Evolutionary conservation across 2,113 vertebrate genomes (phyloP), one percentile per base, ranked within the genome.

Genomic region (Thinocorus orbignyianus): DNA sequence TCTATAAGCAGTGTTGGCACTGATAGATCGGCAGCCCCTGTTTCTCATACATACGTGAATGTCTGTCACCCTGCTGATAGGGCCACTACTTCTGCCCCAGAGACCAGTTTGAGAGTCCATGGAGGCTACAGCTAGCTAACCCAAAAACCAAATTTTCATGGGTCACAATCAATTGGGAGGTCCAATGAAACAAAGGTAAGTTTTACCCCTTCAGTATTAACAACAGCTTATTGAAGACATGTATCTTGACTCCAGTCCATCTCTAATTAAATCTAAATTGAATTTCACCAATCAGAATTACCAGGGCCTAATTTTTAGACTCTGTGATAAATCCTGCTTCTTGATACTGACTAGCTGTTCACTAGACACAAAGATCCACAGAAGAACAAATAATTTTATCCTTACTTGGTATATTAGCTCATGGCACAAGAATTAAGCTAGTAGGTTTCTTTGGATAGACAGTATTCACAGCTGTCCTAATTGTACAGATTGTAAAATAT

Each of bases 201-300:
- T 92, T 89, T 39, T 68, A 55, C 72, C 15, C 54, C 54, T 77
- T 31, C 12, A 10, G 19, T 39, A 78, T 83, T 42, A 89, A 73
- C n/a, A 81, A 33, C 20, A 52, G 24, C 35, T 87, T 68, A 44
- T 18, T 78, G 54, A 30, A 87, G 66, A 66, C 76, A 33, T 52
- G 35, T 26, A 23, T 76, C 82, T 61, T 86, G 58, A 91, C 55
- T 95, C 22, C 41, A 57, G 18, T 72, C 69, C 94, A 93, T 94
- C 95, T 84, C 62, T 93, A 97, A 97, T 95, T 97, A 97, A 92
- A 97, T 95, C 92, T 95, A 96, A 96, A 97, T 96, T 95, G 91
- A 95, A 94, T 86, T 96, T 94, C 58, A 69, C 73, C 3, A 2
- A 74, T 31, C 9, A 83, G 66, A 95, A 96, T 94, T 95, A 44